Conservation (phyloP, 2,888 invertebrate genomes). For the Nomada flava region DNA sequence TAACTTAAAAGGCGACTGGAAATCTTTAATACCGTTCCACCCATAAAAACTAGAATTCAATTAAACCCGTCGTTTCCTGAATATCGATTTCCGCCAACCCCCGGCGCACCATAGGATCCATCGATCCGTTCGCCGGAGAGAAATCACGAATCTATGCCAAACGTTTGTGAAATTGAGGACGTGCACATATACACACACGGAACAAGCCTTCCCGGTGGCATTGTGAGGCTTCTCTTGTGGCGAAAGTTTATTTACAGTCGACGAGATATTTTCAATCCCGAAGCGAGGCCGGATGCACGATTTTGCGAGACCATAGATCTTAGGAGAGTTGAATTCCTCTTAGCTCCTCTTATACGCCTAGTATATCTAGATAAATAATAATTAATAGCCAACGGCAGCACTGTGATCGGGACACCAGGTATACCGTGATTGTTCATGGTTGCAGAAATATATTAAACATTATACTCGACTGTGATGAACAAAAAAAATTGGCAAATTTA, state of each 20-base stretch:
- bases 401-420: constrained; percentile 1
- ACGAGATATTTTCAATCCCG: constrained; percentile 72
- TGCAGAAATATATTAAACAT: background rate
- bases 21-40: background rate
- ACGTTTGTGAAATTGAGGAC: constrained; percentile 83
- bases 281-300: constrained; percentile 63
- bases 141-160: constrained; percentile 82
- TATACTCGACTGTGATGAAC: background rate
- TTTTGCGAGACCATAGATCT: constrained; percentile 68
- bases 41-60: background rate
- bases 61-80: background rate
- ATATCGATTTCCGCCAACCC: constrained; percentile 27
- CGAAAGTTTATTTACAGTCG: constrained; percentile 76
- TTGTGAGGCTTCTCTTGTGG: constrained; percentile 64
- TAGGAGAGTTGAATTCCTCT: constrained; percentile 34
- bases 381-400: constrained; percentile 41
- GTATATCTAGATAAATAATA: constrained; percentile 53
- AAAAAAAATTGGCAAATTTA: background rate
- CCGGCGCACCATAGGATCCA: constrained; percentile 50
- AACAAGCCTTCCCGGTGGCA: constrained; percentile 53
- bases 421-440: background rate
- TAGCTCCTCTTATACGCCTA: constrained; percentile 36
- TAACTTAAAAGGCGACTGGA: too few species aligned
- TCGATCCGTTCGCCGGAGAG: constrained; percentile 68
- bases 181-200: constrained; percentile 52